Evolutionary conservation across 2,113 vertebrate genomes (phyloP).

Genomic region (Origma solitaria): DNA sequence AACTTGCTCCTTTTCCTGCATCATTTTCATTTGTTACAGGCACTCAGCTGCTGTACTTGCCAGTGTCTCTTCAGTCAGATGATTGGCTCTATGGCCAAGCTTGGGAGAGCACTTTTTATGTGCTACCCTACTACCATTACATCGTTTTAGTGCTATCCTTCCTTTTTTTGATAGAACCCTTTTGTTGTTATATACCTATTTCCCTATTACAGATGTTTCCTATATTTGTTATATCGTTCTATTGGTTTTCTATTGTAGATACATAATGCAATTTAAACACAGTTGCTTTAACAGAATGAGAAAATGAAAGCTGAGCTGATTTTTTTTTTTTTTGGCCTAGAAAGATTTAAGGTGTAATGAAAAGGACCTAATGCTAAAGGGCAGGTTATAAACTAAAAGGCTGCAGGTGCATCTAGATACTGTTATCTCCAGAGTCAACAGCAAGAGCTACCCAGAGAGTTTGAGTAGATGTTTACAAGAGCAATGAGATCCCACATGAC

Average conservation of each 20-base stretch:
- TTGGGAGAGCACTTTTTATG: neutral
- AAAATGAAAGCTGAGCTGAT: neutral
- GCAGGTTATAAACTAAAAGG: neutral
- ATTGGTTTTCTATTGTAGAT: neutral
- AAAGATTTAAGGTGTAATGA: neutral
- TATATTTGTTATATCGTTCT: neutral
- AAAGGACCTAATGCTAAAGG: neutral
- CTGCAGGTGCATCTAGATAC: neutral
- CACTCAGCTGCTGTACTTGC: neutral
- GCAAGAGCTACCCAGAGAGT: neutral
- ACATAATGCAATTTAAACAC: neutral
- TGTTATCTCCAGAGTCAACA: conserved; percentile 49
- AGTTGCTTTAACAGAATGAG: neutral
- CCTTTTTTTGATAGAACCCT: neutral
- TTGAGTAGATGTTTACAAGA: neutral
- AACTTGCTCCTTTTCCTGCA: neutral
- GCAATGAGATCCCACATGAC: neutral
- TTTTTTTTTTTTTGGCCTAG: neutral
- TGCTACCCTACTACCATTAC: neutral
- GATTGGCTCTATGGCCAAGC: neutral
- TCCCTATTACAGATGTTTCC: neutral
- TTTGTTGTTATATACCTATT: neutral
- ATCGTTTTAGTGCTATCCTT: neutral
- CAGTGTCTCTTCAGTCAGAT: neutral
- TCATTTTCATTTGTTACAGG: neutral